Base-by-base conservation (phyloP, 2,113 vertebrate species). In the Sciurus niger region DNA sequence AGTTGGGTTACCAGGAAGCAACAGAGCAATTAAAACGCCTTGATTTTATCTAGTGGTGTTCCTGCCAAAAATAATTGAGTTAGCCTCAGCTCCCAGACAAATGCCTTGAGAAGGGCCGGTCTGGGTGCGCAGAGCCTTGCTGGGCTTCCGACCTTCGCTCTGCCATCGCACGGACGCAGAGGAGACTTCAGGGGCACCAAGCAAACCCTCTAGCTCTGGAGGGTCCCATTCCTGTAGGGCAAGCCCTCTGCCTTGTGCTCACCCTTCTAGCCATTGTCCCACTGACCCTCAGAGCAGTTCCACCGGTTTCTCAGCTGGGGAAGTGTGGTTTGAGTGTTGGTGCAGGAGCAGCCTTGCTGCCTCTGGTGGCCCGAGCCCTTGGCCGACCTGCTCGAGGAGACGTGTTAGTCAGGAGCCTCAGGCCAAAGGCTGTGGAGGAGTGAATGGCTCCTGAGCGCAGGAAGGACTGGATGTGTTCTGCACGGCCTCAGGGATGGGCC, bases 1-100 rank as follows among this genome's bases (percentile, higher is more conserved):
- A 68, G 55, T n/a, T 28, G 37, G 30, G 84, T 67, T 34, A 48
- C 89, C 74, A 84, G 96, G 95, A 94, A 88, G 68, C 65, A 80
- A 53, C 72, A 74, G 82, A 30, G 93, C 70, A 53, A n/a, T 90
- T 53, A 32, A 85, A 40, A 68, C 8, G 70, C 96, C 70, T 90
- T 84, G 91, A 94, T 90, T 79, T 84, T 76, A 76, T 88, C 93
- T 90, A 70, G 53, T 34, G 20, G 76, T 48, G 28, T 48, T 87
- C 70, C 55, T 88, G 92, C 86, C 77, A 73, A 46, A 77, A 95
- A 37, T 65, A 92, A 84, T 92, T 20, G 55, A 11, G 65, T 95
- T 82, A 87, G 84, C 74, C 68, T 80, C 79, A 4, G 51, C 88
- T 74, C 68, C 40, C 30, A 37, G 79, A 80, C 79, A 37, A 24